Base-by-base conservation (phyloP, 2,888 invertebrate species). In the Folsomia candida region DNA sequence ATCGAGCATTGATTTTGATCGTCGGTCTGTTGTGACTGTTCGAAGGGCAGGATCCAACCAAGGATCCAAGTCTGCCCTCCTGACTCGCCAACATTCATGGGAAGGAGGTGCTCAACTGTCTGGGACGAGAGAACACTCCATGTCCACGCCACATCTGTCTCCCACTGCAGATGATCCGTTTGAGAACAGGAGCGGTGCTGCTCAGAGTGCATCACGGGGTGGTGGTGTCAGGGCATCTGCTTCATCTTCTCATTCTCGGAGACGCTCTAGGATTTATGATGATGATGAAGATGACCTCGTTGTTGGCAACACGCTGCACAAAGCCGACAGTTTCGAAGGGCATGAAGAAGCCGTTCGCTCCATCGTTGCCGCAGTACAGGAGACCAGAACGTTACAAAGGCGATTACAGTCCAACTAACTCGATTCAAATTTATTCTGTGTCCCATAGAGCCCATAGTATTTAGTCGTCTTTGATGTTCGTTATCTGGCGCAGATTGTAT, bases 271-370 rank as follows among this genome's bases (percentile, higher is more conserved):
- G 20, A 69, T 72, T 67, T 71, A 73, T 47, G 4, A 37, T 37
- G 71, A 76, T 69, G 78, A 72, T 47, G 70, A 74, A 66, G 37
- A 37, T 9, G 78, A 76, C 57, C 27, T 75, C 20, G 75, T 63
- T 26, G 72, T 73, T 3, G 76, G 73, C 22, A 72, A 72, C 37
- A 67, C 75, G 11, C 61, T 80, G 3, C 78, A 81, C 51, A 88
- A 88, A 80, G 87, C 88, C 0, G 89, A 89, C 80, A 89, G 88
- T 80, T 89, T 89, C 80, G 89, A 89, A 81, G 89, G 89, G 1
- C 89, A 89, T 81, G 89, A 89, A 82, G 88, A 89, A 80, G 88
- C 89, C 1, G 89, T 89, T 1, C 85, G 88, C 72, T 88, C 88
- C 29, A 82, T 89, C 65, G 89, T 89, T 3, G 88, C 88, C 2